Conservation (phyloP, 2,888 invertebrate genomes). For the Tipula confusa region DNA sequence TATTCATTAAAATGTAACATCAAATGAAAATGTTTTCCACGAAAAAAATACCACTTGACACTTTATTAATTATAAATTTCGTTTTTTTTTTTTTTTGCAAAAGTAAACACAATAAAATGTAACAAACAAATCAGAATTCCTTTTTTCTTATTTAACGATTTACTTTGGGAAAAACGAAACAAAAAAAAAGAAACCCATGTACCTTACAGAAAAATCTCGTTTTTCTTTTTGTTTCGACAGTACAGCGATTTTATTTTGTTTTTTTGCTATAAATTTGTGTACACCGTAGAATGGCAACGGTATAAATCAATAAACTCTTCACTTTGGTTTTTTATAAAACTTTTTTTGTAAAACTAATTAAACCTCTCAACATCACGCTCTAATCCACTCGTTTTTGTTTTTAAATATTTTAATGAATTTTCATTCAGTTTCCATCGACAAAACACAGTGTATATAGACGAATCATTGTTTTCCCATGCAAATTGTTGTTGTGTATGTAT, state of each 20-base stretch:
- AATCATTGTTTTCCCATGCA: background rate
- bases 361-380: background rate
- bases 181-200: too few species aligned
- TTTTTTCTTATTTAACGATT: background rate
- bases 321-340: background rate
- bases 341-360: background rate
- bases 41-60: conserved; percentile 3
- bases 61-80: background rate
- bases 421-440: background rate
- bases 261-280: background rate
- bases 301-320: background rate
- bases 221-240: background rate
- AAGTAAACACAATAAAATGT: background rate
- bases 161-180: background rate
- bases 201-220: too few species aligned
- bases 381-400: background rate
- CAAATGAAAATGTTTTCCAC: background rate
- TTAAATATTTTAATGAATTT: background rate
- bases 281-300: background rate
- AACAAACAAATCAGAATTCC: background rate
- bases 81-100: background rate
- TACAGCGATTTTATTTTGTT: background rate
- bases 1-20: too few species aligned
- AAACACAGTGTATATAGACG: background rate
- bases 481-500: too few species aligned